Evolutionary conservation across 2,797 vertebrate species (phyloP), one percentile per base, ranked within the genome.

Genomic region (Cirrhinus mrigala): DNA sequence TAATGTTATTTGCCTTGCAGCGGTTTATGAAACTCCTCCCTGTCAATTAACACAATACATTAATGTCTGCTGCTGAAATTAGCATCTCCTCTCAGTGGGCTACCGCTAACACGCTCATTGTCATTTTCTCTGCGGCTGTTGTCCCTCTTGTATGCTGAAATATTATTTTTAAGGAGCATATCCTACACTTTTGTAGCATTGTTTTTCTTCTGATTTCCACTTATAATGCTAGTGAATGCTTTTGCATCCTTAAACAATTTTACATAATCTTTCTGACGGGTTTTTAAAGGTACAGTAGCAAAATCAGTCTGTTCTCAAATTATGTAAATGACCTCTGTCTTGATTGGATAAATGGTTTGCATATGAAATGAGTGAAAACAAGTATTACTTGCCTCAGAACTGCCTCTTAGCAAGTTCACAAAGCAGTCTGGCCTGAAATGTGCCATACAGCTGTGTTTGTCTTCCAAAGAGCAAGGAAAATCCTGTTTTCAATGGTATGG

Each of bases 51-150:
- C 58, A 50, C 29, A 68, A 24, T 68, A 54, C 24, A 4, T 48
- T 86, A 76, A 86, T 71, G 22, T 71, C 66, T 82, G 66, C 27
- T 37, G 29, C 74, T 86, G 22, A 70, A 78, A 77, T 77, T 22
- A 86, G 73, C 60, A 62, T 70, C 14, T 58, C 10, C 37, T 44
- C 62, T 66, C 52, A 3, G 78, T 15, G 69, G 68, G 77, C 33
- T 12, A 4, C 54, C 10, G 44, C 56, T 54, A 85, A 62, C 37
- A 46, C 0, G 20, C 48, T 66, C 14, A 44, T 70, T 79, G 54
- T 27, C n/a, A 33, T 24, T 66, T 64, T 85, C 18, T 54, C 6
- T 66, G 60, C 24, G 4, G 46, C 33, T 50, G 33, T 82, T 74
- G 56, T 62, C n/a, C 12, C 9, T 9, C 12, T 44, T 70, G 11